Conservation (phyloP, 2,113 vertebrate genomes). For the Smithornis capensis region DNA sequence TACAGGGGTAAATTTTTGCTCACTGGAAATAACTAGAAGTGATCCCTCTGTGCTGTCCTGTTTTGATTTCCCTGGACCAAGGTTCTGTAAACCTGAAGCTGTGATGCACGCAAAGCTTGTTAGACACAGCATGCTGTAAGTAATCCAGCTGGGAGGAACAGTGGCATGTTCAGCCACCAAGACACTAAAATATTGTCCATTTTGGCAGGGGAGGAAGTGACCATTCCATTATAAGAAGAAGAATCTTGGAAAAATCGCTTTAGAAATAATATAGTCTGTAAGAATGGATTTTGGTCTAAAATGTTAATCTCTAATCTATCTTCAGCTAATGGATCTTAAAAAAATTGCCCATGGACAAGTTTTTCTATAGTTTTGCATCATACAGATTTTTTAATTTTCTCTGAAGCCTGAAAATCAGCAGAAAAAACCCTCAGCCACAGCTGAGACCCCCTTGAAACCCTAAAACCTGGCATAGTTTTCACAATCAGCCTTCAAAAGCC, state of each 20-base stretch:
- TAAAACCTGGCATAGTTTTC: neutral
- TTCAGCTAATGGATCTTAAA: neutral
- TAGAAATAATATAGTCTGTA: neutral
- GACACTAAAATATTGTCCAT: neutral
- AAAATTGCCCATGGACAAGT: neutral
- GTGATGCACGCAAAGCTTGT: neutral
- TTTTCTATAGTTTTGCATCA: neutral
- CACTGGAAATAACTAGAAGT: neutral
- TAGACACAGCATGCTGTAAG: neutral
- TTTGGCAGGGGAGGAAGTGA: neutral
- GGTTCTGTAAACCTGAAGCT: neutral
- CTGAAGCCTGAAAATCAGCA: neutral
- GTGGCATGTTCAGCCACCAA: rapidly evolving
- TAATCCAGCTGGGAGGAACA: rapidly evolving
- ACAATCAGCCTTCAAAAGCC: neutral
- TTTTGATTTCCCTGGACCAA: neutral
- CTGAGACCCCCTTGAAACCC: neutral
- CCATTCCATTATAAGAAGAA: neutral
- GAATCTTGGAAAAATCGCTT: neutral
- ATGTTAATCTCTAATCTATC: neutral
- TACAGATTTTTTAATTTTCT: neutral
- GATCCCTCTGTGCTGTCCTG: neutral
- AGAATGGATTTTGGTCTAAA: neutral
- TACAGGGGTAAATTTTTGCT: neutral
- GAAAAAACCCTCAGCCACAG: neutral